Conservation (phyloP, 2,888 invertebrate species). For the Eremobia ochroleuca region DNA sequence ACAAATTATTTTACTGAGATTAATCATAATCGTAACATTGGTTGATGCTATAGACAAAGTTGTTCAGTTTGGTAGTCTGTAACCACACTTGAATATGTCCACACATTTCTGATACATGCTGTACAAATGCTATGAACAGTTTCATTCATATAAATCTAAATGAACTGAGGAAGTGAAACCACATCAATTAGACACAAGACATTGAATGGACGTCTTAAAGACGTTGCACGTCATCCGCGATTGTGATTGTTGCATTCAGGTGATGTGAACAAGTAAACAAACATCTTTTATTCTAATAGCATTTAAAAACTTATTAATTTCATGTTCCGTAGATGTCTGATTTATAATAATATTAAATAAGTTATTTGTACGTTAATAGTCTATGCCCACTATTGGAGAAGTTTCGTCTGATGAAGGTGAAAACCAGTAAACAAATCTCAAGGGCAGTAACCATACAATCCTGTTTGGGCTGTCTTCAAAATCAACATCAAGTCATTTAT, state of each 20-base stretch:
- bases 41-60: too few species aligned
- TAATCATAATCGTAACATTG: too few species aligned
- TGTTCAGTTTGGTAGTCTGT: too few species aligned
- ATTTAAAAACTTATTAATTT: neutral
- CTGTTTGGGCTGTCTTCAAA: neutral
- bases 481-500: neutral
- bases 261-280: constrained; percentile 9
- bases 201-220: constrained; percentile 3
- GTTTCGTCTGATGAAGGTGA: neutral
- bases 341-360: too few species aligned
- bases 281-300: neutral
- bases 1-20: neutral
- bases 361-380: neutral
- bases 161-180: constrained; percentile 1
- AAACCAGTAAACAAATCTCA: neutral
- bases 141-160: neutral
- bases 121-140: neutral
- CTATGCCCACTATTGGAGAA: neutral
- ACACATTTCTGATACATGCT: neutral
- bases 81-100: neutral
- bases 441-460: neutral
- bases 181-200: constrained; percentile 13
- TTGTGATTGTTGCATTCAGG: constrained; percentile 14
- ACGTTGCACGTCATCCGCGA: neutral
- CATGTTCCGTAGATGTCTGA: neutral